Base-by-base conservation (phyloP, 1,140 invertebrate species). In the Apis dorsata region DNA sequence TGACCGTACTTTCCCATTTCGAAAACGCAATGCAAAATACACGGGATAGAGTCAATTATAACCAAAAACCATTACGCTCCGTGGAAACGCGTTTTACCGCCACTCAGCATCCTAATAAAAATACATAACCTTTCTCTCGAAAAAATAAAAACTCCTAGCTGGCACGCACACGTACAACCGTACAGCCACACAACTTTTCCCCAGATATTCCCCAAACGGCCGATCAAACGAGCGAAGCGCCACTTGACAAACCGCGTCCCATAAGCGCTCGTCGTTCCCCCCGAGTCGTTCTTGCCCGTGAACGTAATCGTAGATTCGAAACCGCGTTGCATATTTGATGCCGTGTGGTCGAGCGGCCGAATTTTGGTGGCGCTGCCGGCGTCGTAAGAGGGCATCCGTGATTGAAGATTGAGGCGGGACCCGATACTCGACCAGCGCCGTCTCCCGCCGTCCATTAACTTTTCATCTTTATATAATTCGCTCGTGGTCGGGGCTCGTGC, bases 391-490 rank as follows among this genome's bases (percentile, higher is more conserved):
- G 90, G 91, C 89, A 91, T 90, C 93, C 92, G 93, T 94, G 93
- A 94, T 94, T 94, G 93, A 94, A 91, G 92, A 92, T 94, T 93
- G 92, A 90, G 86, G 91, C 90, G 84, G 89, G 88, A 89, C 69
- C 90, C 89, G 89, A 68, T 49, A 49, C 10, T 34, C 90, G 34
- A 44, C 34, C 34, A 79, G 82, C 88, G 88, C 90, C 88, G 83
- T 86, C 88, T 90, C 84, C 81, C 73, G 80, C 85, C 89, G 85
- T 83, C 83, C 90, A 94, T 94, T 93, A 94, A 94, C 90, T 93
- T 94, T 94, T 94, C 91, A 94, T 92, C 90, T 93, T 93, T 94
- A 93, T 94, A 92, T 91, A 92, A 93, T 93, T 93, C 89, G 89
- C 81, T 89, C 90, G 85, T 77, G 19, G 53, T 75, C 28, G 17